Percentiles rank a stretch among this genome's conserved stretches.
These are phyloP conservation scores for Psittacula echo DNA, from an alignment of 2,797 vertebrate genomes.

Conservation along the genomic window DNA sequence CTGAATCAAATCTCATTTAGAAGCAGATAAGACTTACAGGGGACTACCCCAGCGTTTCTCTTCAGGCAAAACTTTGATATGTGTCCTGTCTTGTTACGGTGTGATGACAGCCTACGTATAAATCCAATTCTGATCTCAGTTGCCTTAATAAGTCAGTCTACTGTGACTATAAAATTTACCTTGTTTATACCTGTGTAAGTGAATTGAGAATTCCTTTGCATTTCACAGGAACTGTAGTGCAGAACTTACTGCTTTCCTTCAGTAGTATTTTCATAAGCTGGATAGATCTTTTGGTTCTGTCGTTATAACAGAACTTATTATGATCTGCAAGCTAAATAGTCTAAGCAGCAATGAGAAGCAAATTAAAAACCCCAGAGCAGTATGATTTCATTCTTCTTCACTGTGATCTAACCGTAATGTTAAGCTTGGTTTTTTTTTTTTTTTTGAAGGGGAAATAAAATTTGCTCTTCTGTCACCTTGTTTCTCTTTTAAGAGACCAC, in stretches of 20 bases:
- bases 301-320: constrained; percentile 56
- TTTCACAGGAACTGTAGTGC: constrained; percentile 28
- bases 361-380: constrained; percentile 66
- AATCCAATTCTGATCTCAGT: not conserved
- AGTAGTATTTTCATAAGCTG: constrained; percentile 41
- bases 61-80: constrained; percentile 44
- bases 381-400: constrained; percentile 43
- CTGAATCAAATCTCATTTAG: constrained; percentile 42
- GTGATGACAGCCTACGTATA: not conserved
- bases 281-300: constrained; percentile 51
- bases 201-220: not conserved
- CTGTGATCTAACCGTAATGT: constrained; percentile 47
- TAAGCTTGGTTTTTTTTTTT: not conserved
- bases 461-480: constrained; percentile 55
- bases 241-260: constrained; percentile 27
- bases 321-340: constrained; percentile 65
- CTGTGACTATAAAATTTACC: not conserved
- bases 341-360: constrained; percentile 61
- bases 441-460: constrained; percentile 37
- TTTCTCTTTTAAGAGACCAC: constrained; percentile 59
- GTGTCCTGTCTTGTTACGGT: not conserved
- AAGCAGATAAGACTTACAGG: not conserved
- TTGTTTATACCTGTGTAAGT: constrained; percentile 2
- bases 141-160: not conserved
- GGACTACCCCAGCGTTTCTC: not conserved